A percentile compares a stretch with the other conserved stretches of the same genome.
Evolutionary conservation across 2,113 vertebrate species (phyloP).

Genomic region (Asarcornis scutulata): DNA sequence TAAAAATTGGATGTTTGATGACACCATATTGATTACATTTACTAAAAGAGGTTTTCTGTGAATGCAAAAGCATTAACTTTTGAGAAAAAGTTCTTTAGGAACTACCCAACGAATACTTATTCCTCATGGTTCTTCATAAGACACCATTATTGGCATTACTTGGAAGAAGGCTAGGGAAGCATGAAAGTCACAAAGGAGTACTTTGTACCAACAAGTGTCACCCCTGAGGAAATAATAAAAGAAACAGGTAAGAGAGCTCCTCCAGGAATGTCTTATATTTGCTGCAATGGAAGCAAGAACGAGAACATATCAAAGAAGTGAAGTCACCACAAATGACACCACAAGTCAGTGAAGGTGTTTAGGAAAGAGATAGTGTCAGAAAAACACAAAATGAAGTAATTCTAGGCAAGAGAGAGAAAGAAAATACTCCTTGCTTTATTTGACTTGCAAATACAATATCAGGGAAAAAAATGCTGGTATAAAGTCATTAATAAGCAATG

Average conservation of each 20-base stretch:
- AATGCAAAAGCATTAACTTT: neutral
- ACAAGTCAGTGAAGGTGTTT: neutral
- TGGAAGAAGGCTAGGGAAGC: neutral
- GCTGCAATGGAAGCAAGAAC: neutral
- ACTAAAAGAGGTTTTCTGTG: neutral
- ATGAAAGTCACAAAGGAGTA: neutral
- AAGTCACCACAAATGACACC: too few species aligned
- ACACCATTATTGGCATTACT: neutral
- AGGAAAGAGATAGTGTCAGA: neutral
- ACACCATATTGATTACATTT: neutral
- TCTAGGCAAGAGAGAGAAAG: neutral
- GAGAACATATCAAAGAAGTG: neutral
- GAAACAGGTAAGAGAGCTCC: neutral
- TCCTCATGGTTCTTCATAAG: neutral
- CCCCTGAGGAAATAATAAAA: conserved; percentile 8
- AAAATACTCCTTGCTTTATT: neutral
- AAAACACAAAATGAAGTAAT: neutral
- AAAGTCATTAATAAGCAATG: conserved; percentile 27
- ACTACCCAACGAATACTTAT: neutral
- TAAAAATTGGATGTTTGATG: neutral
- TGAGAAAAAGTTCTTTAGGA: neutral
- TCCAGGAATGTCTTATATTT: neutral
- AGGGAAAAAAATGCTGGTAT: neutral
- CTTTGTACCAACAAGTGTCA: neutral
- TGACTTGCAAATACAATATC: conserved; percentile 4